Evolutionary conservation across 2,797 vertebrate genomes (phyloP), one percentile per base, ranked within the genome.

Genomic region (Oreochromis grahami): DNA sequence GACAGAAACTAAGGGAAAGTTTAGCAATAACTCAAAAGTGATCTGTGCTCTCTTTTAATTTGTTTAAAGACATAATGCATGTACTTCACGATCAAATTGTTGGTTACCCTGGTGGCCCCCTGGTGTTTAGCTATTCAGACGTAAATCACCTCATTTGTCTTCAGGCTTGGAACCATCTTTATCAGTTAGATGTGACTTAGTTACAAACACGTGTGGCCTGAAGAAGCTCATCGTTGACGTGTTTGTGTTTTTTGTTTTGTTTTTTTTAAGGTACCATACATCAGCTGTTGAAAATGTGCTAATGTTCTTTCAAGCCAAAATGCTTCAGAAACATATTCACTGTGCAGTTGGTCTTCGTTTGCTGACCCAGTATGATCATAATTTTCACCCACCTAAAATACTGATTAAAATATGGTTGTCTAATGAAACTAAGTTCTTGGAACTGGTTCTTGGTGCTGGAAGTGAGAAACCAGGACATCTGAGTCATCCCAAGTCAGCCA

Each of bases 1-100:
- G 70, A 76, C 78, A 87, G 77, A 86, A 86, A 81, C 48, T 51
- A n/a, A 76, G 78, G 53, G 74, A 79, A 84, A 77, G 8, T 81
- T 81, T 60, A 84, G 45, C 3, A 8, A 63, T 87, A 79, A 79
- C 72, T 78, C 26, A 19, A 24, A 82, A 34, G 13, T 56, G 68
- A 85, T 79, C 82, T 55, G 78, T 65, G 45, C 45, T 72, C 38
- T 84, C 52, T 79, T 77, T 50, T 17, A 78, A 79, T 82, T 53
- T 53, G 14, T 78, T 80, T 48, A 80, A 72, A 80, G 84, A 38
- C 4, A 50, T 36, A 80, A 79, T 56, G 56, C 82, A 56, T 55
- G 11, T 26, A 29, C 7, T 77, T 84, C 8, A 26, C 5, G 38
- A 29, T 87, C 29, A 36, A 34, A 41, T 10, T 11, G 11, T 48